Evolutionary conservation across 2,113 vertebrate genomes (phyloP).

Genomic region (Melanocharis versteri): DNA sequence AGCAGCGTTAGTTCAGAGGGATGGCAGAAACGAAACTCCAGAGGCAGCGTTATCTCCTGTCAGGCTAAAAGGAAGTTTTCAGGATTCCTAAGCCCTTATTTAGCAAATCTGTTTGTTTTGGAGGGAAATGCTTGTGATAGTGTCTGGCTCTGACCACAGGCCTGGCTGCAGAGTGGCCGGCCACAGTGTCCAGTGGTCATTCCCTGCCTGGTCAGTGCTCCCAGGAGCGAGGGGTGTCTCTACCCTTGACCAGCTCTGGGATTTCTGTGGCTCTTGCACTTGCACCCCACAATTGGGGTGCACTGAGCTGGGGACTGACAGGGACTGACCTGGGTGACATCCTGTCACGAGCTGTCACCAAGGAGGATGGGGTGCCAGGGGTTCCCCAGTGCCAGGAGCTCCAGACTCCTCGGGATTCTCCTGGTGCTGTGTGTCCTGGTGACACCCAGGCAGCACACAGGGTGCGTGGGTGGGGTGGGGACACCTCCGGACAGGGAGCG

Average conservation of each 20-base stretch:
- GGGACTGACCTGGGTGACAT: neutral
- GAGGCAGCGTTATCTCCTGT: fast-evolving
- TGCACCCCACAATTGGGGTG: fast-evolving
- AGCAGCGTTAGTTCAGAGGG: neutral
- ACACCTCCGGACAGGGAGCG: neutral
- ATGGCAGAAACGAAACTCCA: neutral
- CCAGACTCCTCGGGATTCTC: neutral
- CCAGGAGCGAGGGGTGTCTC: neutral
- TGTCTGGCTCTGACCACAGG: fast-evolving
- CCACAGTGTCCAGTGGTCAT: neutral
- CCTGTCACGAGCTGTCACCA: neutral
- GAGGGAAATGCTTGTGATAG: neutral
- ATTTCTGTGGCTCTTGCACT: neutral
- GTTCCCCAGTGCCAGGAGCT: neutral
- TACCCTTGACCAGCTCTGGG: neutral
- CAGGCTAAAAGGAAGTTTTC: neutral
- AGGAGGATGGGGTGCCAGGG: fast-evolving
- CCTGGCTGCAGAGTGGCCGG: neutral
- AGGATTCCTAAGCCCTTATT: neutral
- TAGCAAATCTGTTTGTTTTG: neutral
- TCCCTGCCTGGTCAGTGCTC: neutral
- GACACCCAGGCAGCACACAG: fast-evolving
- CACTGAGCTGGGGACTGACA: neutral
- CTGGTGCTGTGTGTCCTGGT: fast-evolving
- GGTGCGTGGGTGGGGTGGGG: neutral